Evolutionary conservation across 1,140 invertebrate genomes (phyloP).

Genomic region (Eriosoma lanigerum): DNA sequence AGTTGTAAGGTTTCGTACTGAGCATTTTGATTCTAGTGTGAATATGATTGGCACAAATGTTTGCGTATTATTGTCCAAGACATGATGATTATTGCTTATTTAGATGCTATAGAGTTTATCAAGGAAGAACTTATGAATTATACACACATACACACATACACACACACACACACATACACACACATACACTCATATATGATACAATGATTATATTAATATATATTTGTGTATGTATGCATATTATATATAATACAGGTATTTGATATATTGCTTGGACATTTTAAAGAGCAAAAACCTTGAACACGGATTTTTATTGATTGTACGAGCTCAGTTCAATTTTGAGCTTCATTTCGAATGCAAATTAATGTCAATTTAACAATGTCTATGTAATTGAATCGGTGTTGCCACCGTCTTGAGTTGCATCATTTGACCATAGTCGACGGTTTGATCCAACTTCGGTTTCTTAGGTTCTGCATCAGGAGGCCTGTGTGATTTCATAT

Average conservation of each 20-base stretch:
- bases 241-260: not conserved
- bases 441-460: constrained; percentile 55
- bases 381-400: constrained; percentile 41
- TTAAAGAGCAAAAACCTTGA: constrained; percentile 4
- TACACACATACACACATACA: not conserved
- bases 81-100: constrained; percentile 39
- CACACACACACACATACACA: not conserved
- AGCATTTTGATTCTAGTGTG: constrained; percentile 38
- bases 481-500: constrained; percentile 95
- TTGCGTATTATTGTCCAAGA: constrained; percentile 42
- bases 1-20: constrained; percentile 25
- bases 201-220: not conserved
- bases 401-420: constrained; percentile 46
- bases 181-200: not conserved
- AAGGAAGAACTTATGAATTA: constrained; percentile 18
- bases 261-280: constrained; percentile 41
- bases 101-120: constrained; percentile 6
- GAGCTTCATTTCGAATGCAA: constrained; percentile 27
- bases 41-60: constrained; percentile 46
- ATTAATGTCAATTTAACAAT: constrained; percentile 1
- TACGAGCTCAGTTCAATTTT: constrained; percentile 28
- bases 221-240: not conserved
- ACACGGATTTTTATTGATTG: constrained; percentile 9
- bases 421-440: constrained; percentile 44
- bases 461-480: constrained; percentile 67